A percentile compares a stretch with the other conserved stretches of the same genome.
Conservation (phyloP, 2,888 invertebrate genomes). For the Spodoptera exigua region DNA sequence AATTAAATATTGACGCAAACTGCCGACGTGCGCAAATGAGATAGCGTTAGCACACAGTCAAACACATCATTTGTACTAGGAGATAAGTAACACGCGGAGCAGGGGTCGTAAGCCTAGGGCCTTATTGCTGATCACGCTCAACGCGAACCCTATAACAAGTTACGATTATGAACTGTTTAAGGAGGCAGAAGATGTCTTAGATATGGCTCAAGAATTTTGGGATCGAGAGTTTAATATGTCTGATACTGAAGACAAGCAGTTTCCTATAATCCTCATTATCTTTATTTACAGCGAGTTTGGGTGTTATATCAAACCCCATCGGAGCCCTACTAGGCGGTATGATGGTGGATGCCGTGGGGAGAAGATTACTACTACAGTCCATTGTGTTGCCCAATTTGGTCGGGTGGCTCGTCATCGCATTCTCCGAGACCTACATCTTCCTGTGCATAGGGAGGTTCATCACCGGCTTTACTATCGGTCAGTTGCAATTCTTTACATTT, state of each 20-base stretch:
- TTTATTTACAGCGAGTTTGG: constrained; percentile 90
- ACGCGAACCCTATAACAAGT: constrained; percentile 20
- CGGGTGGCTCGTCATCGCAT: constrained; percentile 92
- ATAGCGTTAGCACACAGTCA: constrained; percentile 31
- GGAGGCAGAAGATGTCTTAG: constrained; percentile 7
- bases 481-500: constrained; percentile 49
- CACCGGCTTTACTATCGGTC: constrained; percentile 92
- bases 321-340: constrained; percentile 92
- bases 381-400: constrained; percentile 91
- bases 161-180: constrained; percentile 29
- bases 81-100: constrained; percentile 52
- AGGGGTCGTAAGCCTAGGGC: constrained; percentile 48
- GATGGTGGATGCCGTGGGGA: constrained; percentile 91
- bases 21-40: constrained; percentile 43
- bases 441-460: constrained; percentile 92
- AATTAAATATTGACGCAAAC: constrained; percentile 47
- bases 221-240: background rate
- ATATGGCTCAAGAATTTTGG: constrained; percentile 19
- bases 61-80: constrained; percentile 54
- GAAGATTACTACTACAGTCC: constrained; percentile 90
- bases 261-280: background rate
- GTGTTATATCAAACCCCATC: constrained; percentile 92
- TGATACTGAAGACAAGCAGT: background rate
- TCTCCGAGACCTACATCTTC: constrained; percentile 90
- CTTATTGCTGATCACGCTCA: constrained; percentile 57